Percentiles rank a stretch among this genome's conserved stretches.
These are phyloP conservation scores for Carcinoscorpius rotundicauda DNA, from an alignment of 1,140 invertebrate genomes.

Conservation along the genomic window DNA sequence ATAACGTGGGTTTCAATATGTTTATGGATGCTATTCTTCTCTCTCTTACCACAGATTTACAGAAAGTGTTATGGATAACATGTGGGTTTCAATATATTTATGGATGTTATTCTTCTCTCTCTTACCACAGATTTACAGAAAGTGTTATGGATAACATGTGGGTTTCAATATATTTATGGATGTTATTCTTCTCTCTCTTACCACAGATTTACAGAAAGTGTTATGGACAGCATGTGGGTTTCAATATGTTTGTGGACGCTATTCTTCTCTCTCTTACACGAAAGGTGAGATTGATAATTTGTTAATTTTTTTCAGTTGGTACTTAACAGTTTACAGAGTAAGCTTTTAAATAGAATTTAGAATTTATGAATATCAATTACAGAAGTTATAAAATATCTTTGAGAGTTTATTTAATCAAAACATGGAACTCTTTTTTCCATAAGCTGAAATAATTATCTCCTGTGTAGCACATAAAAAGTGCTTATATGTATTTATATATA, in stretches of 20 bases:
- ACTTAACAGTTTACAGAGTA: too few relatives aligned
- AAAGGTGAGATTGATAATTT: constrained; percentile 45
- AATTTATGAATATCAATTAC: not conserved
- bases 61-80: constrained; percentile 84
- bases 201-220: constrained; percentile 57
- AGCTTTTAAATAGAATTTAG: not conserved
- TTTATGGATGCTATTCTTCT: constrained; percentile 31
- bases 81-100: constrained; percentile 92
- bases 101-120: constrained; percentile 35
- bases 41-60: constrained; percentile 35
- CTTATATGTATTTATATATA: too few relatives aligned
- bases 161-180: constrained; percentile 95
- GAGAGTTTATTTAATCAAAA: too few relatives aligned
- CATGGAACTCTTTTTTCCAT: too few relatives aligned
- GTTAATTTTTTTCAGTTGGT: too few relatives aligned
- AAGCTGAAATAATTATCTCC: too few relatives aligned
- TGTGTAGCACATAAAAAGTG: too few relatives aligned
- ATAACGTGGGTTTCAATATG: constrained; percentile 48
- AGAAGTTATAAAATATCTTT: not conserved
- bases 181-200: constrained; percentile 66
- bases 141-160: constrained; percentile 87
- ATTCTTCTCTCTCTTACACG: constrained; percentile 67
- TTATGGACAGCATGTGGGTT: constrained; percentile 88
- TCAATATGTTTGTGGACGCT: constrained; percentile 89
- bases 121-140: constrained; percentile 50